Base-by-base conservation (phyloP, 2,888 invertebrate genomes). In the Steinernema scapterisci region DNA sequence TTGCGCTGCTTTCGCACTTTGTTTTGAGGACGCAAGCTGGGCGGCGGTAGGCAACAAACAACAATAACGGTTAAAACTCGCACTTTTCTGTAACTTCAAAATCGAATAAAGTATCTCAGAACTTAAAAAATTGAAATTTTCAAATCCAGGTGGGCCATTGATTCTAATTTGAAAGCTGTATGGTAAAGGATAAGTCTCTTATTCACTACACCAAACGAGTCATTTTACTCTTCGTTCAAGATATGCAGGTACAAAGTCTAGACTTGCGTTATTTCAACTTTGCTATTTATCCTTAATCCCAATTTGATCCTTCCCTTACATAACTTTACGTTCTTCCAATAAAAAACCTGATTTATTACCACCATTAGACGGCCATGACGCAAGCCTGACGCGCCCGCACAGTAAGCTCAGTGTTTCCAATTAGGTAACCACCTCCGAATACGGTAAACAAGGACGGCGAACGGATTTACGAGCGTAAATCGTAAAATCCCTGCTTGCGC, bases 401-500 rank as follows among this genome's bases (percentile, higher is more conserved):
- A 5, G 13, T 16, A 16, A 48, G 48, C 48, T 13, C 13, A 63
- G 9, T 25, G 25, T 63, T 31, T 25, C 31, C 63, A 63, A 63
- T 63, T 63, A 63, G 63, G 63, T 63, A 63, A 63, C 27, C n/a
- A n/a, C n/a, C n/a, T n/a, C 54, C 63, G 31, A 27, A 19, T 63
- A 63, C 31, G 63, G 31, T 63, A 52, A 52, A 52, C 23, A 52
- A 19, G 23, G 21, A 23, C 52, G 52, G 2, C 23, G 21, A 52
- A 63, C 63, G 63, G 63, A 63, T 63, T 63, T 63, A 63, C 63
- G 63, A 48, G 63, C 63, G 16, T 11, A 63, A 63, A 63, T 63
- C 63, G 63, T 63, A 63, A 63, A 63, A 63, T 31, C 3, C 13
- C 63, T 27, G 38, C 38, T 38, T 38, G 38, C 38, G 38, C 9